phyloP scores from a whole-genome alignment of 2,113 vertebrate species.

The Neolamprologus longior region DNA sequence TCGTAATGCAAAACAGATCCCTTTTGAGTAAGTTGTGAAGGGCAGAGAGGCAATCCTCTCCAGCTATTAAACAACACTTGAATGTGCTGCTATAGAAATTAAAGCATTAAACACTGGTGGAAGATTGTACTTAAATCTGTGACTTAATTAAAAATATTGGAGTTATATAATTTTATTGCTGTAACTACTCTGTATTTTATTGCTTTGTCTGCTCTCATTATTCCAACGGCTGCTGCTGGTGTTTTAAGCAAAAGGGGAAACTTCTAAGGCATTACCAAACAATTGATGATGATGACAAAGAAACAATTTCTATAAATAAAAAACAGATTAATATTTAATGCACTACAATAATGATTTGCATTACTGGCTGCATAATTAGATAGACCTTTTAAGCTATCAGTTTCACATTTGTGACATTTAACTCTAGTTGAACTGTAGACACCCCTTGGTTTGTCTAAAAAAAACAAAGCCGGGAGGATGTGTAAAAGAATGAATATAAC shows the following conservation, averaged over 20 bases:
- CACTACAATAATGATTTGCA: neutral
- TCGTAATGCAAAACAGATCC: slow-evolving; percentile 6
- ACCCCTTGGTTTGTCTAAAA: neutral
- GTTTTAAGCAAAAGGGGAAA: neutral
- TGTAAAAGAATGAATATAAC: neutral
- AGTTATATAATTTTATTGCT: neutral
- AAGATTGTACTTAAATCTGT: neutral
- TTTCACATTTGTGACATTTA: neutral
- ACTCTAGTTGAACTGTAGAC: neutral
- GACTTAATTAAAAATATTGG: slow-evolving; percentile 38
- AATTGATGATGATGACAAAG: neutral
- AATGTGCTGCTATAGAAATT: neutral
- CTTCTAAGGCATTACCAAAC: neutral
- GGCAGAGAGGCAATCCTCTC: neutral
- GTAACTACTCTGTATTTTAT: neutral
- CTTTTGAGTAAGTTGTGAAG: neutral
- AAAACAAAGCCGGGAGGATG: neutral
- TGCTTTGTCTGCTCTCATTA: neutral
- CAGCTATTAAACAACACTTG: neutral
- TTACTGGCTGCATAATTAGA: neutral
- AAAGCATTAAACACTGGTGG: slow-evolving; percentile 10
- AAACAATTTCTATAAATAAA: neutral
- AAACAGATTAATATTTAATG: slow-evolving; percentile 9
- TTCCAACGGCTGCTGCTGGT: neutral
- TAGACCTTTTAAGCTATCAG: neutral